Evolutionary conservation across 1,140 invertebrate genomes (phyloP).

Genomic region (Bombus huntii): DNA sequence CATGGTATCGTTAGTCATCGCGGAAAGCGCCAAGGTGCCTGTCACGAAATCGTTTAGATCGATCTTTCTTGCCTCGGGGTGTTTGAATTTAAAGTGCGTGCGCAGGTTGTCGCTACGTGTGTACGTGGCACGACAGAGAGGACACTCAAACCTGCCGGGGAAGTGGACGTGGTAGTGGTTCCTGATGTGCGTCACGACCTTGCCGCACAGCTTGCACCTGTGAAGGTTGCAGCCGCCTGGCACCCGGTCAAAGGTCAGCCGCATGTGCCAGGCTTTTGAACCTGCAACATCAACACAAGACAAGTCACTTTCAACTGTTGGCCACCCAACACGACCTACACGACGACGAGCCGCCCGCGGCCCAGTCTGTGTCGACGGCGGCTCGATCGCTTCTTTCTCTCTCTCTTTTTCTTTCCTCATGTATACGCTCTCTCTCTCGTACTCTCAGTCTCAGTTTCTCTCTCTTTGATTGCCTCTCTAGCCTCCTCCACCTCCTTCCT

Average conservation of each 20-base stretch:
- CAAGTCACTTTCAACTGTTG: constrained; percentile 83
- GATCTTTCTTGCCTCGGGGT: constrained; percentile 93
- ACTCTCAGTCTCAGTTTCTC: constrained; percentile 37
- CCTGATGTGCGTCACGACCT: constrained; percentile 94
- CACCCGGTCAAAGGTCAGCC: constrained; percentile 94
- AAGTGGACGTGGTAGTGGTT: constrained; percentile 96
- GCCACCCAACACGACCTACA: constrained; percentile 70
- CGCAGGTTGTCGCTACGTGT: constrained; percentile 94
- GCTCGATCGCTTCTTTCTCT: constrained; percentile 58
- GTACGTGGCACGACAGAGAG: constrained; percentile 92
- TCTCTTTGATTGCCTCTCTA: constrained; percentile 21
- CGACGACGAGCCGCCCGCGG: constrained; percentile 68
- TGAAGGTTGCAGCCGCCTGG: constrained; percentile 94
- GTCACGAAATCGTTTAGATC: constrained; percentile 84
- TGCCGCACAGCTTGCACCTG: constrained; percentile 95
- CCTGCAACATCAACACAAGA: constrained; percentile 90
- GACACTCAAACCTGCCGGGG: constrained; percentile 93
- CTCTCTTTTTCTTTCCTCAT: constrained; percentile 48
- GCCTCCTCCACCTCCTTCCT: neutral
- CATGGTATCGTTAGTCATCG: constrained; percentile 82
- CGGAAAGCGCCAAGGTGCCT: constrained; percentile 83
- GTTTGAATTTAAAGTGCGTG: constrained; percentile 94
- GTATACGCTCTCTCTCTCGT: constrained; percentile 40
- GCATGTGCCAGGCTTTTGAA: constrained; percentile 95
- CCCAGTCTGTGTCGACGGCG: constrained; percentile 54